Evolutionary conservation across 2,797 vertebrate species (phyloP).

Genomic region (Thaleichthys pacificus): DNA sequence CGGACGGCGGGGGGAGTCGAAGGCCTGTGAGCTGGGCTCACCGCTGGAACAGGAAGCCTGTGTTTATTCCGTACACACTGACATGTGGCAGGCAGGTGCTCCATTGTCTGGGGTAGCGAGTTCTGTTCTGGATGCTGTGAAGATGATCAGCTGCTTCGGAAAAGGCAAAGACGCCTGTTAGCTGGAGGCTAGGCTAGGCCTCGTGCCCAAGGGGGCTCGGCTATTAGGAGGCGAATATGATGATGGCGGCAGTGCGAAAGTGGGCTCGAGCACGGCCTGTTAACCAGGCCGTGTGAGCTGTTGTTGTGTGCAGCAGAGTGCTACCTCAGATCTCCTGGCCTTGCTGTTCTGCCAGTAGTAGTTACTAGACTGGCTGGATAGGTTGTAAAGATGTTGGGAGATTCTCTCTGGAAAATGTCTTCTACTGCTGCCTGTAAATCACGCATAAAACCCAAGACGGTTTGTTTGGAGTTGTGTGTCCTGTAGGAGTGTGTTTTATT

Average conservation of each 20-base stretch:
- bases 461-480: conserved; percentile 4
- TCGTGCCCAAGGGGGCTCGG: too few species aligned
- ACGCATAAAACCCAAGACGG: neutral
- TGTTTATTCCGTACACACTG: conserved; percentile 10
- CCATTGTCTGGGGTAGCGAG: neutral
- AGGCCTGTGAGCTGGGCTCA: neutral
- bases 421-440: neutral
- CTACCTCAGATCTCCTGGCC: neutral
- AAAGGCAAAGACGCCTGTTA: neutral
- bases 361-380: neutral
- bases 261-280: neutral
- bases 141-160: neutral
- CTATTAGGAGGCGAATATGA: neutral
- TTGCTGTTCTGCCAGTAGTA: conserved; percentile 1
- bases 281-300: neutral
- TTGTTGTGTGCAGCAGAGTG: neutral
- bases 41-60: neutral
- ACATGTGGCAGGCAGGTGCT: conserved; percentile 14
- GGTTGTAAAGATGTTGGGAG: conserved; percentile 11
- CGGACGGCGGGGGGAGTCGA: too few species aligned
- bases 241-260: neutral
- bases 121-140: neutral
- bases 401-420: conserved; percentile 3
- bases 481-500: conserved; percentile 2
- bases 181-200: neutral